Evolutionary conservation across 2,888 invertebrate genomes (phyloP).

Genomic region (Diadromus collaris): DNA sequence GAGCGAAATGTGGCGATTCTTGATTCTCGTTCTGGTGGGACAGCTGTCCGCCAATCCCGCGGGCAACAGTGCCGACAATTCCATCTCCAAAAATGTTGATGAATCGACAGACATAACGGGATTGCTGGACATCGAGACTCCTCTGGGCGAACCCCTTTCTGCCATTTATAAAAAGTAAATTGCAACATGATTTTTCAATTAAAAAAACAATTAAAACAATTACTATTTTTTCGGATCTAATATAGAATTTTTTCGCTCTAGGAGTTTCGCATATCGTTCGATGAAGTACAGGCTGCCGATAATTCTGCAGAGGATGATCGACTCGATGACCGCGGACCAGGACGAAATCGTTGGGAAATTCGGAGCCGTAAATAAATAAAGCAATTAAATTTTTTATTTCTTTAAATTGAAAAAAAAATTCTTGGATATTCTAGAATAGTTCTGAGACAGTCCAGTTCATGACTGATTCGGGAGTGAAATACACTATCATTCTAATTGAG

Average conservation of each 20-base stretch:
- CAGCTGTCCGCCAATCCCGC: conserved; percentile 21
- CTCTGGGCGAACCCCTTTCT: conserved; percentile 68
- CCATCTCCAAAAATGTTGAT: neutral
- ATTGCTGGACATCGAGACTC: conserved; percentile 71
- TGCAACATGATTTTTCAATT: neutral
- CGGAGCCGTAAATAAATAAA: conserved; percentile 82
- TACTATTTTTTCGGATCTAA: conserved; percentile 1
- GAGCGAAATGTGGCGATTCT: neutral
- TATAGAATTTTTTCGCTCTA: conserved; percentile 74
- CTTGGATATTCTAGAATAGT: neutral
- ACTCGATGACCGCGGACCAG: conserved; percentile 87
- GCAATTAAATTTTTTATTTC: too few relatives aligned
- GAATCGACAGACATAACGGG: conserved; percentile 67
- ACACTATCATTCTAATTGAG: too few relatives aligned
- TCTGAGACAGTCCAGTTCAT: neutral
- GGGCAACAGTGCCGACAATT: neutral
- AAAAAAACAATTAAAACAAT: too few relatives aligned
- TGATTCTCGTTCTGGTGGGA: conserved; percentile 42
- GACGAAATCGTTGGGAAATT: conserved; percentile 82
- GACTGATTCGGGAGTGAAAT: too few relatives aligned
- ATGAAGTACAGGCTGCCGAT: conserved; percentile 93
- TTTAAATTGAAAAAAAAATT: too few relatives aligned
- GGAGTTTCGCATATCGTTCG: conserved; percentile 93
- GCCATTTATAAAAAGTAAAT: conserved; percentile 75
- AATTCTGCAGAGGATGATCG: conserved; percentile 93